Evolutionary conservation across 2,888 invertebrate genomes (phyloP), one percentile per base, ranked within the genome.

Genomic region (Xestia ashworthii): DNA sequence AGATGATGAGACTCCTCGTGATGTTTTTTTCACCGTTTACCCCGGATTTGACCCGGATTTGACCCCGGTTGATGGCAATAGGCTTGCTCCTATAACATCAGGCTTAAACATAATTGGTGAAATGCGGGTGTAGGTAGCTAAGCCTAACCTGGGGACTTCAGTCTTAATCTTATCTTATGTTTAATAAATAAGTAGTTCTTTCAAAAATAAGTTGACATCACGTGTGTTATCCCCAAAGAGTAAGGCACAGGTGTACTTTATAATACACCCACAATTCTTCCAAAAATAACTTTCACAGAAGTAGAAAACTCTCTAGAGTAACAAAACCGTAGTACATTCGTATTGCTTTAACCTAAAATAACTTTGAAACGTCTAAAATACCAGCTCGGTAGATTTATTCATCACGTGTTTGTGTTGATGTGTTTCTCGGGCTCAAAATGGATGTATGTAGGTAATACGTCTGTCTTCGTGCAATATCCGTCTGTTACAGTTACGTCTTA

Each of bases 361-460:
- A 55, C 55, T 32, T 38, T 0, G 5, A 19, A 8, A 12, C 14
- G 14, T 81, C 66, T 67, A 60, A 67, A 83, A 71, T 44, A 70
- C 60, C 19, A 32, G 53, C 22, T 14, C 9, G 19, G 46, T 60
- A 83, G 70, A 83, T 83, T 80, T 83, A 83, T 80, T 83, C 46
- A 83, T 60, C n/a, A 48, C 55, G 11, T 48, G 44, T 8, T 32
- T 22, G 25, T 25, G 60, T 83, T 60, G 50, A 69, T 53, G 38
- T 64, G 44, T 48, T 69, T 60, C 69, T 22, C 32, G 9, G 44
- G 22, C 62, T 38, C 32, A 32, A 38, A 66, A 78, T 80, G 16
- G 38, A 48, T 65, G 44, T 16, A 64, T 67, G 62, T 68, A n/a
- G 9, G 48, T 68, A 68, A 79, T 68, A 64, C 5, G 62, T 55